Conservation (phyloP, 2,888 invertebrate species). For the Lasioglossum calceatum region DNA sequence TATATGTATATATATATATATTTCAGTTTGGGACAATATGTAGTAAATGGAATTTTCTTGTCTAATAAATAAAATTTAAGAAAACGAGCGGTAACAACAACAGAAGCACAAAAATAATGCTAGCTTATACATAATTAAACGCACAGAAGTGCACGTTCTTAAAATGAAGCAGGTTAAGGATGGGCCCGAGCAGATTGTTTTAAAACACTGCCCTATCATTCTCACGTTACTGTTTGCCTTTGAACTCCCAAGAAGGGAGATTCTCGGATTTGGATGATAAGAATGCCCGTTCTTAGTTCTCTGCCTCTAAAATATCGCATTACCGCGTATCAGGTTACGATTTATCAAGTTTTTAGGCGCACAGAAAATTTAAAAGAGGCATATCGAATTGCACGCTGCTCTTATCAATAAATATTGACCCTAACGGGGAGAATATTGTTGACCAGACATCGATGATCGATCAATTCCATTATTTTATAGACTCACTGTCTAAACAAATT, state of each 20-base stretch:
- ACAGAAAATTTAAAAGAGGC: constrained; percentile 68
- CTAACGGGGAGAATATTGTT: constrained; percentile 12
- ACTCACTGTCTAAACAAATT: background rate
- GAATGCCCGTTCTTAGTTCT: constrained; percentile 70
- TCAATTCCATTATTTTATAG: background rate
- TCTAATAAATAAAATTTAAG: no score
- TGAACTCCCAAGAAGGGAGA: constrained; percentile 60
- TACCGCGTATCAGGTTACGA: constrained; percentile 67
- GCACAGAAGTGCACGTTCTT: background rate
- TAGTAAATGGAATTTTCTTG: no score
- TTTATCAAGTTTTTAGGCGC: constrained; percentile 72
- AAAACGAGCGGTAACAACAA: no score
- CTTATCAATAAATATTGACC: constrained; percentile 65
- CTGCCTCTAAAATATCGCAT: constrained; percentile 68
- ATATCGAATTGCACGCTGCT: constrained; percentile 64
- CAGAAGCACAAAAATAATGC: no score
- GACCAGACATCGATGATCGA: constrained; percentile 6
- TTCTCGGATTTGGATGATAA: constrained; percentile 72
- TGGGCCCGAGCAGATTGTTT: constrained; percentile 60
- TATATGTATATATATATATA: no score
- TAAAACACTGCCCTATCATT: constrained; percentile 69
- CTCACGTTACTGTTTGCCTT: constrained; percentile 72
- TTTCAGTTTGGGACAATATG: no score
- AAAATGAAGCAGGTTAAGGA: constrained; percentile 40
- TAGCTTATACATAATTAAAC: background rate